A percentile compares a stretch with the other conserved stretches of the same genome.
Evolutionary conservation across 1,140 invertebrate species (phyloP).

Genomic region (Drosophila neocordata): DNA sequence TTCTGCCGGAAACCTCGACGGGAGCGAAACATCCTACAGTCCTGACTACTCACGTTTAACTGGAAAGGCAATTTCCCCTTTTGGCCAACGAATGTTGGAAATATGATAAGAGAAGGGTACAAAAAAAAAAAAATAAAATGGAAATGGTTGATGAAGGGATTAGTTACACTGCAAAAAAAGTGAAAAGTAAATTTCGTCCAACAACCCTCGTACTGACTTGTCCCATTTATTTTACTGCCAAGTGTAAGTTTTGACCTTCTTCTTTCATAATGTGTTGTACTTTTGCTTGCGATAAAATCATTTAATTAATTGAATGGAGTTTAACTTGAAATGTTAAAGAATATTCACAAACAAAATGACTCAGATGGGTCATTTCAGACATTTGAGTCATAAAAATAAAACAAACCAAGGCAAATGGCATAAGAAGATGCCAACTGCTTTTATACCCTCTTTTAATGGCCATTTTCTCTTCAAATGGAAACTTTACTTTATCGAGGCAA

Average conservation of each 20-base stretch:
- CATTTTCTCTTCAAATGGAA: background rate
- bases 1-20: conserved; percentile 25
- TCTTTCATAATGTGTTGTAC: conserved; percentile 34
- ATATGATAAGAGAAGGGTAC: conserved; percentile 28
- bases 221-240: background rate
- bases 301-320: conserved; percentile 51
- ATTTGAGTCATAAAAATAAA: conserved; percentile 29
- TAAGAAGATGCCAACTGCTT: background rate
- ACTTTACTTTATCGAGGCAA: too few species aligned
- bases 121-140: background rate
- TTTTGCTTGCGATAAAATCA: conserved; percentile 50
- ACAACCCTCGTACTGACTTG: background rate
- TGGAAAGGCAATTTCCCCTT: conserved; percentile 12
- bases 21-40: conserved; percentile 34
- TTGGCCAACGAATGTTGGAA: conserved; percentile 15
- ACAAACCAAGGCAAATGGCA: background rate
- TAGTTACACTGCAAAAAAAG: conserved; percentile 26
- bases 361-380: conserved; percentile 3
- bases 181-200: background rate
- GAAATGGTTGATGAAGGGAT: conserved; percentile 40
- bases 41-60: conserved; percentile 8
- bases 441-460: background rate
- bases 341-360: conserved; percentile 15
- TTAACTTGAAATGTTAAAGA: conserved; percentile 24
- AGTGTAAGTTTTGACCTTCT: conserved; percentile 15